Evolutionary conservation across 2,888 invertebrate species (phyloP), one percentile per base, ranked within the genome.

Genomic region (Herminia tarsipennalis): DNA sequence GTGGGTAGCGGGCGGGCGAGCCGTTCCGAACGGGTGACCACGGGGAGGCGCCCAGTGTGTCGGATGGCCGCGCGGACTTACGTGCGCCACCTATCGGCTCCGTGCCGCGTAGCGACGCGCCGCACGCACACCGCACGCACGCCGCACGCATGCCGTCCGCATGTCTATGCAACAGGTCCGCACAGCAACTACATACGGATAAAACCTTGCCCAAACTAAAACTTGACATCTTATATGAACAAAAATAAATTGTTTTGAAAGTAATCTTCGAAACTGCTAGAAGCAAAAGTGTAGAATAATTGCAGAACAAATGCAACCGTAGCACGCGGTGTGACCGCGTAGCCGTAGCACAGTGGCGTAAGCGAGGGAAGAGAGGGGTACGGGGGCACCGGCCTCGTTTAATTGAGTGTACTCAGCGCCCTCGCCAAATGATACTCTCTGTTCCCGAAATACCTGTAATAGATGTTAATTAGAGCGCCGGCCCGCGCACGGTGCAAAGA

Each of bases 1-100:
- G 73, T 53, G 75, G 76, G 73, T 65, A 63, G 71, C 74, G 67
- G 73, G 68, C 62, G 80, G 82, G 83, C 78, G 76, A 68, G 73
- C 73, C 74, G 88, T 86, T 87, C 83, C 86, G 81, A 84, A 68
- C 83, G 88, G 93, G 93, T 93, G 93, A 93, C 93, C 93, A 92
- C 89, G 93, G 92, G 91, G 81, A 62, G 81, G 78, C 70, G 68
- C 70, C 73, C 70, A 64, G 79, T 70, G 78, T 65, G 74, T 64
- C 70, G 73, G 70, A 70, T 63, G 72, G 73, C 70, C 71, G 69
- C 21, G 36, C 67, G 74, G 78, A 70, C 80, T 70, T 66, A 69
- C 70, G 73, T 71, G 75, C 75, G 81, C 78, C 73, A 61, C 67
- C 73, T 73, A 67, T 56, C 68, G 73, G 48, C 64, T 43, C 52